These are phyloP conservation scores for Carassius carassius DNA, from an alignment of 2,113 vertebrate genomes.

Conservation along the genomic window DNA sequence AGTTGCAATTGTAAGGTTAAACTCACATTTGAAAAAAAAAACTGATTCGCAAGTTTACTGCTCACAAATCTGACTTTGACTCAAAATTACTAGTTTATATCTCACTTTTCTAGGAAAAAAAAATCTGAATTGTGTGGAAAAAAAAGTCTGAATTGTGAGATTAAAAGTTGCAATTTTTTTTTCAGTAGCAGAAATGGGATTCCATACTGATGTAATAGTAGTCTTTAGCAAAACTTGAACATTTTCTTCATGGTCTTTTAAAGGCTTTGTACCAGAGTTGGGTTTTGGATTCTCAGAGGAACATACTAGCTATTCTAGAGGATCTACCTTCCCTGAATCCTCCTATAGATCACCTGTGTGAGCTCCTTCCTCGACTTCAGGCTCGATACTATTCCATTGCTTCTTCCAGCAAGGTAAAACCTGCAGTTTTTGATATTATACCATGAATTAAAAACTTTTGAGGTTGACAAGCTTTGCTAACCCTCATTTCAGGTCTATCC, in stretches of 20 bases:
- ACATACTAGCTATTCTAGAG: constrained; percentile 86
- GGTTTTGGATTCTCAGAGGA: constrained; percentile 83
- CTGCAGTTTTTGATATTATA: background rate
- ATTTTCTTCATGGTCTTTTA: background rate
- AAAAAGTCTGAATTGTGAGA: no score
- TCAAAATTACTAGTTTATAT: no score
- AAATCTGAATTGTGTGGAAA: no score
- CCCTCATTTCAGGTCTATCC: constrained; percentile 74
- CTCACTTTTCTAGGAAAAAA: no score
- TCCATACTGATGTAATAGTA: no score
- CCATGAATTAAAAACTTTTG: background rate
- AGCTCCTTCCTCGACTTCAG: constrained; percentile 84
- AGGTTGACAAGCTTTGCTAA: background rate
- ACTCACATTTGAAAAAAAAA: no score
- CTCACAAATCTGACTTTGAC: no score
- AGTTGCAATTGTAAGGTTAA: no score
- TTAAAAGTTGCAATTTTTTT: no score
- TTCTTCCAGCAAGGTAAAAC: constrained; percentile 82
- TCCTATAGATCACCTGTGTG: constrained; percentile 84
- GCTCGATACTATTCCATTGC: constrained; percentile 88
- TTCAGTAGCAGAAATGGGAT: no score
- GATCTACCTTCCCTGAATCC: constrained; percentile 81
- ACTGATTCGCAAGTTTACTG: no score
- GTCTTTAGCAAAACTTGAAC: background rate
- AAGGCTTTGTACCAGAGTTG: constrained; percentile 84